These are phyloP conservation scores for Hypomecis punctinalis DNA, from an alignment of 2,888 invertebrate species.

Conservation along the genomic window DNA sequence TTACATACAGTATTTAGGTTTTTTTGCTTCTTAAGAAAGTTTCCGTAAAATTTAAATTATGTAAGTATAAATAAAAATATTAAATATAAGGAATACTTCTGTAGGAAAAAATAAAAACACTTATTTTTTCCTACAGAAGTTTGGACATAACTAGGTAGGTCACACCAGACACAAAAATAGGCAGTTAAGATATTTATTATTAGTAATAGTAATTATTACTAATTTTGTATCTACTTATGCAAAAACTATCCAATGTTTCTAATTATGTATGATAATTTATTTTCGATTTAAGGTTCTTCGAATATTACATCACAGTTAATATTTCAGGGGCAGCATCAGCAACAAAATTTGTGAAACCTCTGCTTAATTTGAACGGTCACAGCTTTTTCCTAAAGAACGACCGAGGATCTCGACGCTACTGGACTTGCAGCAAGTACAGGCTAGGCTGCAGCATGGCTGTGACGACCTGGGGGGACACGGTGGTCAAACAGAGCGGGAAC, in stretches of 20 bases:
- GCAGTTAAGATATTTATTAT: too few relatives aligned
- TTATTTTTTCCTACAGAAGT: too few relatives aligned
- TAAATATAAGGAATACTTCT: not conserved
- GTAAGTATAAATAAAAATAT: not conserved
- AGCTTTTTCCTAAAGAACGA: constrained; percentile 48
- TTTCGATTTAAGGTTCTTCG: too few relatives aligned
- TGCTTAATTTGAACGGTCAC: constrained; percentile 46
- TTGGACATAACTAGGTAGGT: too few relatives aligned
- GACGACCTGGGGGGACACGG: constrained; percentile 40
- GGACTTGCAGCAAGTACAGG: constrained; percentile 50
- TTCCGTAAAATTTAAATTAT: not conserved
- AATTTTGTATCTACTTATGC: too few relatives aligned
- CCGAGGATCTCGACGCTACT: constrained; percentile 41
- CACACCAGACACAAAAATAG: too few relatives aligned
- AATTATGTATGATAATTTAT: too few relatives aligned
- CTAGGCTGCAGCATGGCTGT: constrained; percentile 49
- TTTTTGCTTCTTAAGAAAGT: not conserved
- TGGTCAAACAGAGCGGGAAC: constrained; percentile 42
- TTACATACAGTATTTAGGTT: too few relatives aligned
- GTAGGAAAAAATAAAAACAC: too few relatives aligned
- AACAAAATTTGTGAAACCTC: constrained; percentile 47
- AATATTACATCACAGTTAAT: not conserved
- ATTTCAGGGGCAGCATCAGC: constrained; percentile 38
- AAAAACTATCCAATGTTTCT: too few relatives aligned
- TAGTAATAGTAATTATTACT: too few relatives aligned